A percentile compares a stretch with the other conserved stretches of the same genome.
phyloP scores from a whole-genome alignment of 2,888 invertebrate species.

The Watsonalla binaria region DNA sequence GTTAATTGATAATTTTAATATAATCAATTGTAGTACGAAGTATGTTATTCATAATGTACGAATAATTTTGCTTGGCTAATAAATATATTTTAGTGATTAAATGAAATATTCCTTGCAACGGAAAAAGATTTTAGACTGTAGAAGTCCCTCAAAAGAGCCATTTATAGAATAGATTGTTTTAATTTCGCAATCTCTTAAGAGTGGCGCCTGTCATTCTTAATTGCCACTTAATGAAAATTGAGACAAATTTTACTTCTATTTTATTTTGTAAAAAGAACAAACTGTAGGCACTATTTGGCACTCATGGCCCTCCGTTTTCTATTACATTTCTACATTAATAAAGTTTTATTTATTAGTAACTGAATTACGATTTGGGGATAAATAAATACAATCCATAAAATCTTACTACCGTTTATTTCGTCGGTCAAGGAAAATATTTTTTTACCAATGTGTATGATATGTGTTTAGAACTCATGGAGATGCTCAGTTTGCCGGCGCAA shows the following conservation, averaged over 20 bases:
- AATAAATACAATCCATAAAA: too few species aligned
- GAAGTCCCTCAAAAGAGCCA: neutral
- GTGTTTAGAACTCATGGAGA: constrained; percentile 85
- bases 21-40: too few species aligned
- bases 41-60: too few species aligned
- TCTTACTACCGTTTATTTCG: too few species aligned
- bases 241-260: neutral
- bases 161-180: constrained; percentile 1
- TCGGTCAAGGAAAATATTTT: too few species aligned
- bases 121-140: neutral
- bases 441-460: neutral
- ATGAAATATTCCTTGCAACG: neutral
- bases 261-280: neutral
- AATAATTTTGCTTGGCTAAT: neutral
- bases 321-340: neutral
- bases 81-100: neutral
- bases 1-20: too few species aligned
- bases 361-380: too few species aligned
- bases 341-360: too few species aligned
- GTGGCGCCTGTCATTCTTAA: neutral
- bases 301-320: neutral
- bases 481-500: constrained; percentile 94
- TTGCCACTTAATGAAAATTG: neutral
- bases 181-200: neutral
- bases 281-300: neutral